Base-by-base conservation (phyloP, 37 sponge, comb jelly and placozoan genomes). In the Chondrilla cf. caribensis region DNA sequence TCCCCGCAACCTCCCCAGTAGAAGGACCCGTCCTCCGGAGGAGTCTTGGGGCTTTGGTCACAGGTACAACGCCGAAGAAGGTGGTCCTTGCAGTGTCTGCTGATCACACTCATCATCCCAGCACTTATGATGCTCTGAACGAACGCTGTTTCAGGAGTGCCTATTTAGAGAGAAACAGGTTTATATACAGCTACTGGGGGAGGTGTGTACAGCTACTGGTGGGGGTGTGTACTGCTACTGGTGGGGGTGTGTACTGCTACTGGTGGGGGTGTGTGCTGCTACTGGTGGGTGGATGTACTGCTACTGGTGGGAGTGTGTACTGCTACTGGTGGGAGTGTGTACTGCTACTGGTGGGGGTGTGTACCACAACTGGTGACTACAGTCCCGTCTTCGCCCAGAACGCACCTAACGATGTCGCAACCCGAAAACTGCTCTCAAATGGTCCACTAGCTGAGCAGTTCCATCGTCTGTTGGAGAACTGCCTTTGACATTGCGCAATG, bases 1-100 rank as follows among this genome's bases (percentile, higher is more conserved):
- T 90, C 89, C 18, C 86, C 80, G 57, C 94, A 90, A 35, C 85
- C 84, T 58, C 91, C 91, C 91, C 91, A 90, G 14, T 47, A 37
- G 79, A 78, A 85, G 35, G 70, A 68, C 2, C 70, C 31, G 57
- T 60, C 85, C 36, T 82, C 85, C 60, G 87, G 62, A 0, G 36
- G 26, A 0, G 84, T 70, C 22, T 41, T 44, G 8, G 70, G 59
- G 6, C 77, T 84, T n/a, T 79, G 58, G 73, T 86, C 87, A 78
- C 89, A 89, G 39, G 82, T 68, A 40, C 93, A 93, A 65, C 78
- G 44, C 19, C 60, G 58, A 9, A 89, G 65, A 8, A 79, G 54
- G 0, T 81, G 82, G 18, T 84, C 57, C 36, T 80, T 82, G 60
- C 90, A 89, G 8, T 84, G 68, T 22, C 58, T 15, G 9, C 85